phyloP scores from a whole-genome alignment of 2,113 vertebrate genomes.

The Phoxinus phoxinus region DNA sequence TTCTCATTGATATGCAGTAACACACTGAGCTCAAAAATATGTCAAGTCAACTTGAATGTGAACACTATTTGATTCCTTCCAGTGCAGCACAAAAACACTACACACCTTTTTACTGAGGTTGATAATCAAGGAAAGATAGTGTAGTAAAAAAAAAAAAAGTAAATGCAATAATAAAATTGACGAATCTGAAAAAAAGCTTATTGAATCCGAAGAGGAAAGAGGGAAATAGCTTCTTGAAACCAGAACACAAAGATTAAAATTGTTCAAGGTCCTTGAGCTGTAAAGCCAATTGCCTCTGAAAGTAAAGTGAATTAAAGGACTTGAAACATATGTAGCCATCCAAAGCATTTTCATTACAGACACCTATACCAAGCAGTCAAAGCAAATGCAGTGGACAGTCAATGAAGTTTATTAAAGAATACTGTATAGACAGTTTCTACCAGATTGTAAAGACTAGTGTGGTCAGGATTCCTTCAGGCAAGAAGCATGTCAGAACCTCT shows the following conservation, averaged over 20 bases:
- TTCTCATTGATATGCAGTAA: conserved; percentile 30
- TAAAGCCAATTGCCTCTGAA: conserved; percentile 51
- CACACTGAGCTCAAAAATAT: not conserved
- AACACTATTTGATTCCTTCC: conserved; percentile 8
- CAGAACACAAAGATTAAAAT: conserved; percentile 43
- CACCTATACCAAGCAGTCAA: conserved; percentile 1
- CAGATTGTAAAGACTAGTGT: conserved; percentile 29
- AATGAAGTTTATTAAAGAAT: conserved; percentile 37
- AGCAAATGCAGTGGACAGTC: conserved; percentile 19
- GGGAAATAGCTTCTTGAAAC: conserved; percentile 12
- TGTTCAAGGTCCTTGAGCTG: conserved; percentile 46
- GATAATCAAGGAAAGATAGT: conserved; percentile 15
- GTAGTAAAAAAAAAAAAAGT: not conserved
- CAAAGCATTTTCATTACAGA: conserved; percentile 45
- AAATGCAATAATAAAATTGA: conserved; percentile 21
- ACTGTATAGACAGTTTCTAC: conserved; percentile 27
- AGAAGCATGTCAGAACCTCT: not conserved
- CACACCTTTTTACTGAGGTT: conserved; percentile 14
- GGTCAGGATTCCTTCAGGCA: conserved; percentile 14
- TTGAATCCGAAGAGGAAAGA: conserved; percentile 14
- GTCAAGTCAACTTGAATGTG: not conserved
- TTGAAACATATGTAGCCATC: conserved; percentile 38
- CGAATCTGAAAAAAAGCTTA: conserved; percentile 5
- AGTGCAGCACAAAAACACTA: not conserved
- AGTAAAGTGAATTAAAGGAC: conserved; percentile 36